These are phyloP conservation scores for Pristionchus entomophagus DNA, from an alignment of 2,888 invertebrate genomes.

Conservation along the genomic window DNA sequence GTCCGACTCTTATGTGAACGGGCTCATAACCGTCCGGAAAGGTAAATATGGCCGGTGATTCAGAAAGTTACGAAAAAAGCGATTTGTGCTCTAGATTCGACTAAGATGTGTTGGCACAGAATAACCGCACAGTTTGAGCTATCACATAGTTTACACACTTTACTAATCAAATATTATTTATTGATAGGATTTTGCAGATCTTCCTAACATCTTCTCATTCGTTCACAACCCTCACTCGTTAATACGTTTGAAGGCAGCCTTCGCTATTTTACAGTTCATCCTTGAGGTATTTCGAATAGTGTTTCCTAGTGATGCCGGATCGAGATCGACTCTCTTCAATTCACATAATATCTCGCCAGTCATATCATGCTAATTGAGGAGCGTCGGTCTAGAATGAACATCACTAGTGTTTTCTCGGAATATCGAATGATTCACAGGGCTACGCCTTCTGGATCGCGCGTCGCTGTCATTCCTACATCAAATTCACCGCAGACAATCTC, in stretches of 20 bases:
- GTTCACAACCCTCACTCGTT: neutral
- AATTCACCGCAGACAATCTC: slow-evolving; percentile 1
- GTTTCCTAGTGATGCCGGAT: no score
- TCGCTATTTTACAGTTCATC: slow-evolving; percentile 1
- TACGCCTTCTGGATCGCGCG: slow-evolving; percentile 36
- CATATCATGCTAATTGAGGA: no score
- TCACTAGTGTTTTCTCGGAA: neutral
- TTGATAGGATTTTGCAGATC: neutral
- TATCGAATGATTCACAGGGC: neutral
- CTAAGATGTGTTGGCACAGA: neutral
- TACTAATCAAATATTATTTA: no score
- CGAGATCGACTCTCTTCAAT: no score
- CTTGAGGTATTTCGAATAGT: no score
- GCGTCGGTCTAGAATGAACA: no score
- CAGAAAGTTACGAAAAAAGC: neutral
- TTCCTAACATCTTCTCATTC: neutral
- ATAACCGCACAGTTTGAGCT: neutral
- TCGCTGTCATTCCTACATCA: slow-evolving; percentile 29
- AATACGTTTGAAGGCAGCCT: slow-evolving; percentile 2
- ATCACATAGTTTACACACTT: no score
- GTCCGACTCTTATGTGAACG: no score
- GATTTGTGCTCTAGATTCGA: neutral
- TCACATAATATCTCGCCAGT: no score
- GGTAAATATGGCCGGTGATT: no score
- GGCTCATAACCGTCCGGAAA: no score